These are phyloP conservation scores for Harpegnathos saltator DNA, from an alignment of 1,140 invertebrate genomes.

Conservation along the genomic window DNA sequence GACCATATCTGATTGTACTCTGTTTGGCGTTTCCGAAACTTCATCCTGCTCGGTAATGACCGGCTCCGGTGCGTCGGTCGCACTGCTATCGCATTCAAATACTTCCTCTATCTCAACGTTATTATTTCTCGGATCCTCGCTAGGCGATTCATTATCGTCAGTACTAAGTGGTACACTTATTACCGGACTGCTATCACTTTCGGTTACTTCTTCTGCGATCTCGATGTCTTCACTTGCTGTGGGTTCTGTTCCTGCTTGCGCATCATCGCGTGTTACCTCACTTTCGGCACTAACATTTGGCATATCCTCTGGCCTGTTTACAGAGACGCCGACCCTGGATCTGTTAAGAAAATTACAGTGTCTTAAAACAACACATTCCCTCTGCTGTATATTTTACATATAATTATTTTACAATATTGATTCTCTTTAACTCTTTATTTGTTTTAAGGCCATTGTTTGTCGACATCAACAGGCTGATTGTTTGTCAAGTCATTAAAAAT, in stretches of 20 bases:
- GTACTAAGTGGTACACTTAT: slow-evolving; percentile 45
- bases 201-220: slow-evolving; percentile 62
- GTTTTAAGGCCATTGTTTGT: too few species aligned
- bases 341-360: neutral
- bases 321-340: slow-evolving; percentile 8
- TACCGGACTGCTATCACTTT: slow-evolving; percentile 32
- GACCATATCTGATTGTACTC: slow-evolving; percentile 68
- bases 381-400: neutral
- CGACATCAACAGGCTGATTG: too few species aligned
- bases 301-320: neutral
- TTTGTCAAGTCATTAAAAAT: too few species aligned
- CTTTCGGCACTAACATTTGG: slow-evolving; percentile 48
- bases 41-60: slow-evolving; percentile 79
- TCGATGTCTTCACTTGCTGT: slow-evolving; percentile 63
- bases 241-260: neutral
- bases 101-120: slow-evolving; percentile 79
- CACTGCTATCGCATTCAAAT: slow-evolving; percentile 65
- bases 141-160: slow-evolving; percentile 27
- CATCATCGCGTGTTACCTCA: neutral
- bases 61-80: slow-evolving; percentile 74
- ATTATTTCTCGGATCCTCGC: slow-evolving; percentile 23
- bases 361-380: neutral
- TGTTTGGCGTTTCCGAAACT: slow-evolving; percentile 58
- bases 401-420: too few species aligned
- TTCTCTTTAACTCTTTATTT: too few species aligned